Conservation (phyloP, 2,888 invertebrate genomes). For the Drepanosiphum platanoidis region DNA sequence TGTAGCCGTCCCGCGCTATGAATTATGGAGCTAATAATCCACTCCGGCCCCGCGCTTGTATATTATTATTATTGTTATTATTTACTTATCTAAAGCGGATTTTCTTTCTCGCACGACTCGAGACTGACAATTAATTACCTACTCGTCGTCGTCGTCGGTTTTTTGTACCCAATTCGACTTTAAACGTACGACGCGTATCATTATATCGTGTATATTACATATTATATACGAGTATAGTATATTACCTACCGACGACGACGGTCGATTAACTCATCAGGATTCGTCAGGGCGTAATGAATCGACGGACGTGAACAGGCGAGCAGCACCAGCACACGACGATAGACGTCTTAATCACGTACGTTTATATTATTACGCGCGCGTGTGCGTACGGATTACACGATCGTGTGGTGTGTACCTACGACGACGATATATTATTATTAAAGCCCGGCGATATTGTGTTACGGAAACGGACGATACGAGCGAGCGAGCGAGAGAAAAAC, state of each 20-base stretch:
- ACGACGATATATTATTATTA: neutral
- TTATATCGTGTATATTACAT: neutral
- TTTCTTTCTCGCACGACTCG: constrained; percentile 19
- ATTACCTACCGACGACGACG: constrained; percentile 12
- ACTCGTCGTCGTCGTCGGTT: neutral
- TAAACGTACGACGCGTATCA: neutral
- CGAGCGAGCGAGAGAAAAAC: too few species aligned
- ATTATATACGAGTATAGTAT: neutral
- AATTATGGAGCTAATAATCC: constrained; percentile 43
- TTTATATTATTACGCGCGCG: neutral
- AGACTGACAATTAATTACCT: constrained; percentile 9
- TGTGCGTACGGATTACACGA: neutral
- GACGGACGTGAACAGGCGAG: constrained; percentile 34
- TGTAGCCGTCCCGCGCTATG: constrained; percentile 3
- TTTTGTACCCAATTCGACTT: neutral
- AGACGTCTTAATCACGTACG: constrained; percentile 28
- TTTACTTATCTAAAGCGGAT: constrained; percentile 28
- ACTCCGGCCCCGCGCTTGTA: neutral
- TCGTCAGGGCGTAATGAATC: constrained; percentile 50
- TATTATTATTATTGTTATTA: too few species aligned
- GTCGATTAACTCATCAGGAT: constrained; percentile 41
- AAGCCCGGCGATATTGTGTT: too few species aligned
- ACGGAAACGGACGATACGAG: neutral
- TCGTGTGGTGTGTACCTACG: neutral
- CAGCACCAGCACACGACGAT: constrained; percentile 23